phyloP scores from a whole-genome alignment of 2,888 invertebrate species.

The Deroplatys truncata region DNA sequence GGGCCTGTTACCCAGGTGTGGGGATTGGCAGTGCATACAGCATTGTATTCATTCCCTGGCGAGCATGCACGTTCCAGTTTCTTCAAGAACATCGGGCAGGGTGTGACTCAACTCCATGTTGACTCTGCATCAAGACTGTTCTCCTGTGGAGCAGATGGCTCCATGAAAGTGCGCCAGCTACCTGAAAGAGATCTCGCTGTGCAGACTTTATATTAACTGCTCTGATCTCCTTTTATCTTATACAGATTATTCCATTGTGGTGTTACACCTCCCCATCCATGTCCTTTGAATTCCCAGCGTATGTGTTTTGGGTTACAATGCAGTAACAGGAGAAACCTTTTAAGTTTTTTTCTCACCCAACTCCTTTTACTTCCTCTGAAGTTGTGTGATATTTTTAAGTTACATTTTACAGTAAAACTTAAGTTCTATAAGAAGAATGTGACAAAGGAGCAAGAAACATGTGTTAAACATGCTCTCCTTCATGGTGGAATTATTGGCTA shows the following conservation, averaged over 20 bases:
- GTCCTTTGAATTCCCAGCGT: neutral
- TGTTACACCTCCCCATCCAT: neutral
- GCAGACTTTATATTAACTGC: slow-evolving; percentile 49
- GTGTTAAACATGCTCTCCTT: neutral
- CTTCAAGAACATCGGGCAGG: slow-evolving; percentile 96
- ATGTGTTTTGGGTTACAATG: neutral
- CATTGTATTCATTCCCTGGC: slow-evolving; percentile 82
- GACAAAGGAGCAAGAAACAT: neutral
- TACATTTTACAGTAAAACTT: neutral
- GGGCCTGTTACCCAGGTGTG: slow-evolving; percentile 65
- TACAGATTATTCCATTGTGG: neutral
- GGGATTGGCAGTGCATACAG: slow-evolving; percentile 82
- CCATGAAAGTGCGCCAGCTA: slow-evolving; percentile 93
- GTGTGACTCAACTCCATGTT: slow-evolving; percentile 91
- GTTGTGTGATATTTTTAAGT: neutral
- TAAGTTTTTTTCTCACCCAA: neutral
- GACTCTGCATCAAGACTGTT: slow-evolving; percentile 86
- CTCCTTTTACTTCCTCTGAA: neutral
- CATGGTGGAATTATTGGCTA: neutral
- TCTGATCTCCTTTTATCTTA: neutral
- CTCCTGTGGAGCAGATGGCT: slow-evolving; percentile 98
- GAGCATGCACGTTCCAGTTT: slow-evolving; percentile 96
- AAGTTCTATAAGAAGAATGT: neutral
- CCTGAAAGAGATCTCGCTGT: slow-evolving; percentile 71
- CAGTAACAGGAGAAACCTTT: neutral